Percentiles rank a stretch among this genome's conserved stretches.
These are phyloP conservation scores for Plusia festucae DNA, from an alignment of 2,888 invertebrate species.

Conservation along the genomic window DNA sequence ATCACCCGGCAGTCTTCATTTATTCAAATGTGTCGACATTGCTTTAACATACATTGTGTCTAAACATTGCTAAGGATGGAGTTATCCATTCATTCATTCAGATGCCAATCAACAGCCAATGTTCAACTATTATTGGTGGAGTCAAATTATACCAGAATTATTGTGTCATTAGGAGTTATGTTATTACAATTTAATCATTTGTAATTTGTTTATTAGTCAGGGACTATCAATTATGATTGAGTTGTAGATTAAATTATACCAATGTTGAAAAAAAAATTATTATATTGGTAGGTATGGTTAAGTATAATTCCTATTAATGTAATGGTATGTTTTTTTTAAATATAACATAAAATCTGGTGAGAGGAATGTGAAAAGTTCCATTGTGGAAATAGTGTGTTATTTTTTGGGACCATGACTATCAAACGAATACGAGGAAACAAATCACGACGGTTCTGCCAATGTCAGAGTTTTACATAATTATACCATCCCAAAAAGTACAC, in stretches of 20 bases:
- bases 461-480: too few relatives aligned
- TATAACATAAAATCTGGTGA: too few relatives aligned
- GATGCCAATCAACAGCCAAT: conserved; percentile 45
- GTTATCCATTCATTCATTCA: conserved; percentile 34
- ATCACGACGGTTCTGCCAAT: too few relatives aligned
- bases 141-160: conserved; percentile 28
- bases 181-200: conserved; percentile 12
- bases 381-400: too few relatives aligned
- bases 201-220: neutral
- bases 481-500: too few relatives aligned
- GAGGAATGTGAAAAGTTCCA: too few relatives aligned
- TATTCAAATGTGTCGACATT: conserved; percentile 2
- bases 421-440: too few relatives aligned
- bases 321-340: too few relatives aligned
- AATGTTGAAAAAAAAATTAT: too few relatives aligned
- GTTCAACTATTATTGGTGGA: conserved; percentile 12
- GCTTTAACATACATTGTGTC: neutral
- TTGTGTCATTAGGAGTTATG: conserved; percentile 8
- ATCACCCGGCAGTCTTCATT: neutral
- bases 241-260: neutral
- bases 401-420: too few relatives aligned
- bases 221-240: neutral
- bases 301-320: too few relatives aligned
- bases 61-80: neutral
- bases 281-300: neutral